Percentiles rank a stretch among this genome's conserved stretches.
Evolutionary conservation across 2,797 vertebrate genomes (phyloP).

Genomic region (Chrysocyon brachyurus): DNA sequence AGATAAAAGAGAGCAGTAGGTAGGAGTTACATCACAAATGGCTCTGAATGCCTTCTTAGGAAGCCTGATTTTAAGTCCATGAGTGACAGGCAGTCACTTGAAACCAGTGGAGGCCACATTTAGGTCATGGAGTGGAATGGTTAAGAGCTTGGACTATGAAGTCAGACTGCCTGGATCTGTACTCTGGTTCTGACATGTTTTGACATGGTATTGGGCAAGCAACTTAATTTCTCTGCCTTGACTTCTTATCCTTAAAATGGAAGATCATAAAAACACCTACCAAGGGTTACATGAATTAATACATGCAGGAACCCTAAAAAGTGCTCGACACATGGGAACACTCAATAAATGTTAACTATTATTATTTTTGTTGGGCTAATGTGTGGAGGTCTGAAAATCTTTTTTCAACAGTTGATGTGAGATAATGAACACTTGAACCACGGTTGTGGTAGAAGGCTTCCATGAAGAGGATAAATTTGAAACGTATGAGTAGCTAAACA

Average conservation of each 20-base stretch:
- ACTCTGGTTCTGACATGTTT: background rate
- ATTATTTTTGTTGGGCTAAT: conserved; percentile 11
- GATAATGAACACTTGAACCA: background rate
- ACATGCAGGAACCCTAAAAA: background rate
- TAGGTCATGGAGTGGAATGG: background rate
- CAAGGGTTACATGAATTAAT: background rate
- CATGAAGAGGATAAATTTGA: background rate
- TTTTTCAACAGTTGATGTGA: background rate
- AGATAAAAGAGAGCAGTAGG: background rate
- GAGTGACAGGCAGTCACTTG: background rate
- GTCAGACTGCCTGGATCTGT: background rate
- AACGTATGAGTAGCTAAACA: background rate
- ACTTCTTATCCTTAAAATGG: conserved; percentile 44
- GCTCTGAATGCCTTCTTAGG: background rate
- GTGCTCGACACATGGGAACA: background rate
- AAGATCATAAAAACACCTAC: conserved; percentile 21
- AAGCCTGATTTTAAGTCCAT: background rate
- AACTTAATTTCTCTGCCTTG: conserved; percentile 49
- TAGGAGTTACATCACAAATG: background rate
- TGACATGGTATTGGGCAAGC: conserved; percentile 13
- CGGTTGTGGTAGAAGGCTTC: background rate
- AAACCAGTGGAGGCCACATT: background rate
- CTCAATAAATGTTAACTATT: background rate
- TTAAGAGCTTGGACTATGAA: background rate
- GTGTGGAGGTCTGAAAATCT: background rate